Percentiles rank a stretch among this genome's conserved stretches.
Conservation (phyloP, 2,888 invertebrate genomes). For the Atrina japonica region DNA sequence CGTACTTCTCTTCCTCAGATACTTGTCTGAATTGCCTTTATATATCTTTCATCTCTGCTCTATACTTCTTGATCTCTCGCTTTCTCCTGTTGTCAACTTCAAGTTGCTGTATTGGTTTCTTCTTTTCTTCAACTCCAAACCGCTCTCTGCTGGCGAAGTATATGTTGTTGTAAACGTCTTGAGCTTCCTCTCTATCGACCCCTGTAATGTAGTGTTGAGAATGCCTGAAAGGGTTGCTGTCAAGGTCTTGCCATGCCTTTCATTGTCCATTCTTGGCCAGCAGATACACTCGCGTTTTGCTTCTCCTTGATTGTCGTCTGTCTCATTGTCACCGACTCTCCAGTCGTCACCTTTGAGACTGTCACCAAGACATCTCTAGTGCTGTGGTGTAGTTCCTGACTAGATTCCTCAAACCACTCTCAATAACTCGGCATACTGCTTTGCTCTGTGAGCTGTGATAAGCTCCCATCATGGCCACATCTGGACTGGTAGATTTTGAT, state of each 20-base stretch:
- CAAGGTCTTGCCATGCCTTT: not conserved
- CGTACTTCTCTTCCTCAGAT: constrained; percentile 12
- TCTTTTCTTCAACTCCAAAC: not conserved
- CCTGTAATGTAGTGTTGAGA: no score
- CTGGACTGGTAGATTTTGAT: not conserved
- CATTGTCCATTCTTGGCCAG: not conserved
- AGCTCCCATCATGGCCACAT: not conserved
- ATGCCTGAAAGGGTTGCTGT: not conserved
- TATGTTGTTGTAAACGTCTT: not conserved
- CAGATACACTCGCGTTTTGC: not conserved
- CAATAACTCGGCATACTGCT: not conserved
- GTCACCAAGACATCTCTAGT: not conserved
- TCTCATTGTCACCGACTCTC: not conserved
- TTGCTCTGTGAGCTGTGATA: not conserved
- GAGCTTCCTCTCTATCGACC: not conserved
- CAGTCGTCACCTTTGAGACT: not conserved
- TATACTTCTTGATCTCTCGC: not conserved
- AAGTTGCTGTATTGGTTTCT: not conserved
- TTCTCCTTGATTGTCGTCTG: not conserved
- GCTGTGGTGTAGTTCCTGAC: not conserved
- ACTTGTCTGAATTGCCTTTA: constrained; percentile 11
- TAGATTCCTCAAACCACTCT: not conserved
- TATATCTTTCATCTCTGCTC: not conserved
- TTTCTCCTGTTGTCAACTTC: not conserved
- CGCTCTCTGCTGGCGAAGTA: not conserved